These are phyloP conservation scores for Pogonognathellus flavescens DNA, from an alignment of 1,140 invertebrate species.

Conservation along the genomic window DNA sequence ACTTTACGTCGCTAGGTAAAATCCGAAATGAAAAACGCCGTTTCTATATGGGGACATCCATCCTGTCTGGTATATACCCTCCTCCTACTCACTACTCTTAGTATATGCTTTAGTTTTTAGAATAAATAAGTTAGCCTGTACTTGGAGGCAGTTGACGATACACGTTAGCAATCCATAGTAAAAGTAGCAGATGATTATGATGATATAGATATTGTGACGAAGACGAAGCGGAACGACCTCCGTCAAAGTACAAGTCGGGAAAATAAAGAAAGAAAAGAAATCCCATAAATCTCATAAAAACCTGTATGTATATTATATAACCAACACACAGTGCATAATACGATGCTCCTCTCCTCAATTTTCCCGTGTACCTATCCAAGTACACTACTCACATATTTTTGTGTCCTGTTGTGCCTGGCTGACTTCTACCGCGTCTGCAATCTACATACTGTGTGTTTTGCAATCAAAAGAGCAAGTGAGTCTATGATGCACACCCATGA, in stretches of 20 bases:
- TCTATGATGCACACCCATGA: neutral
- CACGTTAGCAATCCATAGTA: neutral
- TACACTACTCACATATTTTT: neutral
- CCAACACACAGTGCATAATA: neutral
- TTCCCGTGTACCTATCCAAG: neutral
- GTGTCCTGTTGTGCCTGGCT: no score
- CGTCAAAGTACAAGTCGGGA: conserved; percentile 50
- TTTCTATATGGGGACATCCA: no score
- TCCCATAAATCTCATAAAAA: conserved; percentile 61
- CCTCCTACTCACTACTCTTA: no score
- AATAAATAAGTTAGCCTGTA: no score
- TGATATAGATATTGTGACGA: conserved; percentile 28
- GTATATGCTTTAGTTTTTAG: no score
- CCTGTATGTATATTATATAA: conserved; percentile 11
- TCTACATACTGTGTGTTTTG: no score
- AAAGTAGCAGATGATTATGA: conserved; percentile 10
- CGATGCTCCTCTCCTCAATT: neutral
- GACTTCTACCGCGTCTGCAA: no score
- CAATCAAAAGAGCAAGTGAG: no score
- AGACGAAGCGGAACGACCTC: conserved; percentile 51
- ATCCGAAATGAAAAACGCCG: no score
- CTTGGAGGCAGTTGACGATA: no score
- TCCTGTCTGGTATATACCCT: no score
- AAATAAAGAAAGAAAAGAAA: conserved; percentile 60
- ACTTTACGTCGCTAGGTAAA: no score